Conservation (phyloP, 2,888 invertebrate species). For the Watsonalla binaria region DNA sequence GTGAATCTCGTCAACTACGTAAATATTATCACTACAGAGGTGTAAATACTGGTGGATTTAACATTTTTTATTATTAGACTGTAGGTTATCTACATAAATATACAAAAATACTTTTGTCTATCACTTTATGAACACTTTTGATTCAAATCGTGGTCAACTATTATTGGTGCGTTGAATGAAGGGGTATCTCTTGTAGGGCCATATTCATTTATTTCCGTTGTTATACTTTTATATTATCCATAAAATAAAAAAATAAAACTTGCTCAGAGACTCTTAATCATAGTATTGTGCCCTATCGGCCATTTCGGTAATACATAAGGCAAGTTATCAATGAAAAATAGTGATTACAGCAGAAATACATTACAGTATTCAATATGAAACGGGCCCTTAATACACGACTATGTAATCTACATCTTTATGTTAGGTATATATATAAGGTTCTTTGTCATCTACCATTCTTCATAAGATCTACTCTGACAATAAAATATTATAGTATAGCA, state of each 20-base stretch:
- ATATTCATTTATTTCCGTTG: conserved; percentile 10
- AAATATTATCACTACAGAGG: conserved; percentile 2
- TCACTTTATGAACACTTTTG: conserved; percentile 74
- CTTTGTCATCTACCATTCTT: conserved; percentile 10
- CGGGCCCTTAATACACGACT: not conserved
- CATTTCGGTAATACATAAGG: too few species aligned
- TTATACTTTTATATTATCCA: too few species aligned
- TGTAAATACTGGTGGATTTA: conserved; percentile 20
- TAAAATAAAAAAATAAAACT: too few species aligned
- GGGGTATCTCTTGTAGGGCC: conserved; percentile 22
- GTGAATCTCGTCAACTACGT: not conserved
- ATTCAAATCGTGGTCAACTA: conserved; percentile 68
- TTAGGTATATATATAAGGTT: not conserved
- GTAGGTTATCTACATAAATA: conserved; percentile 48
- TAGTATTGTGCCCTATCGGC: too few species aligned
- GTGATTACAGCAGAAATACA: too few species aligned
- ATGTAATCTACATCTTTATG: not conserved
- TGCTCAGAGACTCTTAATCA: too few species aligned
- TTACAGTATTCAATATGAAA: not conserved
- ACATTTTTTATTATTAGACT: conserved; percentile 45
- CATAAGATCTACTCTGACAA: conserved; percentile 60
- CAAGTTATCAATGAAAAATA: too few species aligned
- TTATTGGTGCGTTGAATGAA: conserved; percentile 40
- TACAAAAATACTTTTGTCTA: conserved; percentile 74
- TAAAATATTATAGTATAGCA: conserved; percentile 38